Percentiles rank a stretch among this genome's conserved stretches.
Evolutionary conservation across 2,888 invertebrate species (phyloP).

Genomic region (Phyllotreta striolata): DNA sequence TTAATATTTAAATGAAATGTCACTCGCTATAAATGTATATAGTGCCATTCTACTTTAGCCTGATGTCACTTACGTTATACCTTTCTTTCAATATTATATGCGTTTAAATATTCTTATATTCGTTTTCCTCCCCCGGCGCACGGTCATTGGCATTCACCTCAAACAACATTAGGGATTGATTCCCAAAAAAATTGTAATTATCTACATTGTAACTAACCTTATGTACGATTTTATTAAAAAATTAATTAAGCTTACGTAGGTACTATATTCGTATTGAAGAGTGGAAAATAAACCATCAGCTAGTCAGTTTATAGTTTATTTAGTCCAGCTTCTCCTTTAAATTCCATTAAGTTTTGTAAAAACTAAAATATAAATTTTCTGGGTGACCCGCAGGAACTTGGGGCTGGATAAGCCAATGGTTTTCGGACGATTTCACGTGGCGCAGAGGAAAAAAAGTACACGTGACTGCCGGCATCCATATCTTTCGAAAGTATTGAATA

Average conservation of each 20-base stretch:
- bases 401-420: slow-evolving; percentile 12
- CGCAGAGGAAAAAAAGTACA: slow-evolving; percentile 37
- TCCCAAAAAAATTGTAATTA: not conserved
- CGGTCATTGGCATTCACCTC: slow-evolving; percentile 21
- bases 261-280: too few species aligned
- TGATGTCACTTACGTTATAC: slow-evolving; percentile 47
- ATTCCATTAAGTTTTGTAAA: too few species aligned
- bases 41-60: slow-evolving; percentile 39
- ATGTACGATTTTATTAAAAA: too few species aligned
- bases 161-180: not conserved
- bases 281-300: too few species aligned
- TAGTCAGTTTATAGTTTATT: too few species aligned
- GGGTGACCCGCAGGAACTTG: not conserved
- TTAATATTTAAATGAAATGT: slow-evolving; percentile 44
- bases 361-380: not conserved
- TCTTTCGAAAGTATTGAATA: slow-evolving; percentile 59
- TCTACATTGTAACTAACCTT: too few species aligned
- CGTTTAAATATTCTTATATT: slow-evolving; percentile 55
- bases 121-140: slow-evolving; percentile 39
- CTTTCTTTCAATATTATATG: slow-evolving; percentile 53
- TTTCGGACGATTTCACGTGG: slow-evolving; percentile 12
- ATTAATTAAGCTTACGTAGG: too few species aligned
- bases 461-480: slow-evolving; percentile 54
- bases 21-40: slow-evolving; percentile 44
- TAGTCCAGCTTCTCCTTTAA: too few species aligned